Conservation (phyloP, 2,888 invertebrate species). For the Ganaspis brasiliensis region DNA sequence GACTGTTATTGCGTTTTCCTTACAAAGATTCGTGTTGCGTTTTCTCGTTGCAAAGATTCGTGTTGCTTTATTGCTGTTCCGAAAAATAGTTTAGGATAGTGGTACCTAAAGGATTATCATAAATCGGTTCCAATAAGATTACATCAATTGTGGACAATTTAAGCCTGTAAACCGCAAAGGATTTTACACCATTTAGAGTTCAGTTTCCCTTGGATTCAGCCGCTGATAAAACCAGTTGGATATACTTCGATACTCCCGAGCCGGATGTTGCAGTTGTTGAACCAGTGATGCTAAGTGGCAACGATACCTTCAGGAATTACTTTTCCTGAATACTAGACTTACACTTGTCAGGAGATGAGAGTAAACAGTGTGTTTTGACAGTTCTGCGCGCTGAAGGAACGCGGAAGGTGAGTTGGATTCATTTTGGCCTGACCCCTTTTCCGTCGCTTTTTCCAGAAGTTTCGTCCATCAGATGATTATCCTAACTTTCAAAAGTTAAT, state of each 20-base stretch:
- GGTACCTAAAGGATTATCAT: no score
- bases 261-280: constrained; percentile 27
- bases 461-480: background rate
- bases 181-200: background rate
- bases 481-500: no score
- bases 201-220: constrained; percentile 10
- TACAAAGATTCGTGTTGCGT: no score
- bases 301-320: constrained; percentile 3
- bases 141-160: no score
- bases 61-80: no score
- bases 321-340: constrained; percentile 34
- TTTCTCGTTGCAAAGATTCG: no score
- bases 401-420: constrained; percentile 64
- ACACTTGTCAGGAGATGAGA: constrained; percentile 68
- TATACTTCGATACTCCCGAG: constrained; percentile 13
- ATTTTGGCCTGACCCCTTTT: constrained; percentile 1
- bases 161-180: background rate
- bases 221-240: constrained; percentile 3
- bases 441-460: background rate
- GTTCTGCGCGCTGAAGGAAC: constrained; percentile 64
- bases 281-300: constrained; percentile 40
- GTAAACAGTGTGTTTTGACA: constrained; percentile 75
- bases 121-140: no score
- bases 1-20: no score
- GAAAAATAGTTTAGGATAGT: no score